Percentiles rank a stretch among this genome's conserved stretches.
Conservation (phyloP, 2,797 vertebrate genomes). For the Pelobates cultripes region DNA sequence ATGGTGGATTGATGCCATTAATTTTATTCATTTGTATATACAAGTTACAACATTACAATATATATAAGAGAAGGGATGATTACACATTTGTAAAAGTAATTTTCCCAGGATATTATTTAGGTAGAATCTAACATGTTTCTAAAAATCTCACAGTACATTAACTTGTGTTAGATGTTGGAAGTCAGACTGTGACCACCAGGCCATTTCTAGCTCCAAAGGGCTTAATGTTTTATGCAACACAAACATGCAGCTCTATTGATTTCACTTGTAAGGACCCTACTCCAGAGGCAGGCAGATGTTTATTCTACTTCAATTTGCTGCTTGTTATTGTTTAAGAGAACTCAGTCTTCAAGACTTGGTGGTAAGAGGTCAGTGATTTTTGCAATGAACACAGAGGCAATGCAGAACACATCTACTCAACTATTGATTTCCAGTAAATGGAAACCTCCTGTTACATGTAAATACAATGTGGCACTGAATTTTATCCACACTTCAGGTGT, state of each 20-base stretch:
- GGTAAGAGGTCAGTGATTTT: conserved; percentile 32
- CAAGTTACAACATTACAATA: no score
- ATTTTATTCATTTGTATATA: no score
- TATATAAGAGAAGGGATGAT: no score
- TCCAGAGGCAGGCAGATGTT: conserved; percentile 27
- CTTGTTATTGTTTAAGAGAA: conserved; percentile 18
- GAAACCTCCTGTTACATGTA: not conserved
- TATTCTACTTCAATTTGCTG: conserved; percentile 49
- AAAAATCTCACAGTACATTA: no score
- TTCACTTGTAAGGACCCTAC: conserved; percentile 46
- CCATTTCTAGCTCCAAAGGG: conserved; percentile 41
- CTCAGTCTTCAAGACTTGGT: conserved; percentile 1
- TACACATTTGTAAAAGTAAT: no score
- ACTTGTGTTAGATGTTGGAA: not conserved
- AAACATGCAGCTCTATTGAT: conserved; percentile 55
- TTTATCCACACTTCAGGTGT: not conserved
- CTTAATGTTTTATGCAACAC: conserved; percentile 61
- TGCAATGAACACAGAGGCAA: not conserved
- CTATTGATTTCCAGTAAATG: conserved; percentile 19
- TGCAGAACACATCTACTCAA: not conserved
- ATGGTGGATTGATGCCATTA: no score
- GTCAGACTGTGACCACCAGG: conserved; percentile 36
- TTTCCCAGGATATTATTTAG: no score
- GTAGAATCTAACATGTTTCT: no score
- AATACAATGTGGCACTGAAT: not conserved